Evolutionary conservation across 2,888 invertebrate species (phyloP).

Genomic region (Lepetodrilus schrolli): DNA sequence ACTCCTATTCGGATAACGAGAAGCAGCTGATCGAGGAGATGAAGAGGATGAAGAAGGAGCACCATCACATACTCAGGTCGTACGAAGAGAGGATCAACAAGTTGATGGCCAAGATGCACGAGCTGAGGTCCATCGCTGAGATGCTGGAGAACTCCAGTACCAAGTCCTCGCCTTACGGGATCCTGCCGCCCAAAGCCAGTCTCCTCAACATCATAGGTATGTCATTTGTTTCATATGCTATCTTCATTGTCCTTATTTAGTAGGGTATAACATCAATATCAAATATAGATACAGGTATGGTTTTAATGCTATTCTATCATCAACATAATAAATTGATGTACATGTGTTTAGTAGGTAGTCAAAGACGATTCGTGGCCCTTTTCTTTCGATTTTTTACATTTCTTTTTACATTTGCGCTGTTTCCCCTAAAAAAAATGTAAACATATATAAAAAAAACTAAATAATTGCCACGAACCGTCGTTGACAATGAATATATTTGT

Average conservation of each 20-base stretch:
- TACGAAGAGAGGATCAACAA: conserved; percentile 71
- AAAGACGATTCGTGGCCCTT: too few species aligned
- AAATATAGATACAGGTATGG: too few species aligned
- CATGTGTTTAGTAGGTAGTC: too few species aligned
- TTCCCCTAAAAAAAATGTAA: too few species aligned
- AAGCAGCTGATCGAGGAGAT: conserved; percentile 72
- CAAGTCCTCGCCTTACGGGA: conserved; percentile 66
- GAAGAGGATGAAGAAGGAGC: conserved; percentile 70
- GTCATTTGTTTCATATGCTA: conserved; percentile 6
- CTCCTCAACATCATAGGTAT: conserved; percentile 59
- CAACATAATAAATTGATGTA: too few species aligned
- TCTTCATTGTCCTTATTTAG: not conserved
- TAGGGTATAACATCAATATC: not conserved
- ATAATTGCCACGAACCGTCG: too few species aligned
- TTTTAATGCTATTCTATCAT: too few species aligned
- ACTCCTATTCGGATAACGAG: conserved; percentile 72
- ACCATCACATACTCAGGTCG: conserved; percentile 63
- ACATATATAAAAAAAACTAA: too few species aligned
- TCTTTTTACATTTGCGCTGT: too few species aligned
- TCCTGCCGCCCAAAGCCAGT: conserved; percentile 55
- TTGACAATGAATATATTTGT: too few species aligned
- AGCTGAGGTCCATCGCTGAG: conserved; percentile 67
- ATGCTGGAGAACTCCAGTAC: conserved; percentile 70
- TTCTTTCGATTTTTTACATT: too few species aligned
- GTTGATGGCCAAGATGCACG: conserved; percentile 71